Conservation (phyloP, 1,140 invertebrate genomes). For the Drosophila pandora region DNA sequence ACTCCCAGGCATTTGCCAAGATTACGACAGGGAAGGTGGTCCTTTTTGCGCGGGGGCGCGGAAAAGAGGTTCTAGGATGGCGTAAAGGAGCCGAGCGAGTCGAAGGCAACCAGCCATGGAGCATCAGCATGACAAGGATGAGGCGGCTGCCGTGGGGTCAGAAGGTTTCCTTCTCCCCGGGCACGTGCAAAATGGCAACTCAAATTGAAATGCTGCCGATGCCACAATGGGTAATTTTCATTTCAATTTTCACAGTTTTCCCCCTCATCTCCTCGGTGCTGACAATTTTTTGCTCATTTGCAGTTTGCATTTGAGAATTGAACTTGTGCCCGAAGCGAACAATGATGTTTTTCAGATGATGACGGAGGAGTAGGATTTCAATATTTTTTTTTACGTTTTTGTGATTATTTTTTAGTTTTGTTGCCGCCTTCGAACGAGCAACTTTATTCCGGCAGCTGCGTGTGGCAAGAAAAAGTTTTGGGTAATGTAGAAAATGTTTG, state of each 20-base stretch:
- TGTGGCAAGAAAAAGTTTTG: constrained; percentile 60
- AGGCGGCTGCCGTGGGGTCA: neutral
- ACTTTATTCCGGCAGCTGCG: constrained; percentile 70
- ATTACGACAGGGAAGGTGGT: constrained; percentile 20
- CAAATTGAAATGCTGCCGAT: constrained; percentile 74
- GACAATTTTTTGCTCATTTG: constrained; percentile 77
- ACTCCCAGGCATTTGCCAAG: constrained; percentile 43
- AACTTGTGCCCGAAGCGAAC: constrained; percentile 51
- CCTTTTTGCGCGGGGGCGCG: neutral
- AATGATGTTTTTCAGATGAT: constrained; percentile 41
- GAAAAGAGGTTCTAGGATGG: neutral
- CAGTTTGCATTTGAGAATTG: constrained; percentile 64
- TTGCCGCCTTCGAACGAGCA: constrained; percentile 21
- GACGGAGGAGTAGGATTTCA: constrained; percentile 49
- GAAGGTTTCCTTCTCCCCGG: constrained; percentile 35
- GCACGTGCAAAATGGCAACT: constrained; percentile 76
- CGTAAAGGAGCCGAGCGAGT: constrained; percentile 11
- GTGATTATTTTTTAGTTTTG: constrained; percentile 6
- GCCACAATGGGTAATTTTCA: constrained; percentile 83
- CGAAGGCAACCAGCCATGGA: constrained; percentile 36
- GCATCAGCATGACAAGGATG: constrained; percentile 27
- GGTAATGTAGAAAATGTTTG: constrained; percentile 66
- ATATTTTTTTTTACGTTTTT: constrained; percentile 17
- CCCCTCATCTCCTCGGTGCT: constrained; percentile 7
- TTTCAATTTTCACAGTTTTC: constrained; percentile 82